Evolutionary conservation across 2,888 invertebrate species (phyloP).

Genomic region (Mycalesis mineus): DNA sequence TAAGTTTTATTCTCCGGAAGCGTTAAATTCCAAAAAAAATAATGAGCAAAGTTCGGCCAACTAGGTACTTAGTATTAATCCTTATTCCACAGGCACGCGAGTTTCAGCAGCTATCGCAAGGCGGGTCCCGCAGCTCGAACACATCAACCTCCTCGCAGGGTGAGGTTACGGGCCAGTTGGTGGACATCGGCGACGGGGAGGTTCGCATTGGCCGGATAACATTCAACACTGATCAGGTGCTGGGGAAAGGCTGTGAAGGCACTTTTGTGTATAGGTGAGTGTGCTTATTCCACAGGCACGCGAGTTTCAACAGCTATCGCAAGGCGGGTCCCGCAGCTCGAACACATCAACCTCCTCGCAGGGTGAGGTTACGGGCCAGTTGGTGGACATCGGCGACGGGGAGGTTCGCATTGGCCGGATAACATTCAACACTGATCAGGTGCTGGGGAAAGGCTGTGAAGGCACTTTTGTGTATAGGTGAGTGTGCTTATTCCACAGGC

Average conservation of each 20-base stretch:
- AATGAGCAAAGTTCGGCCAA: too few relatives aligned
- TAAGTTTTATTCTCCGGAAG: too few relatives aligned
- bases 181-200: slow-evolving; percentile 81
- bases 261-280: slow-evolving; percentile 95
- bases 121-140: slow-evolving; percentile 73
- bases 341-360: slow-evolving; percentile 58
- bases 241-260: slow-evolving; percentile 98
- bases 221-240: slow-evolving; percentile 88
- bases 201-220: slow-evolving; percentile 91
- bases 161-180: slow-evolving; percentile 75
- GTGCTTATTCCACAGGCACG: slow-evolving; percentile 58
- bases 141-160: slow-evolving; percentile 57
- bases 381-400: slow-evolving; percentile 82
- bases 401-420: slow-evolving; percentile 91
- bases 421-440: slow-evolving; percentile 87
- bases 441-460: slow-evolving; percentile 97
- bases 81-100: slow-evolving; percentile 73
- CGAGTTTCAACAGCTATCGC: slow-evolving; percentile 83
- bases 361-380: slow-evolving; percentile 72
- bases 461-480: slow-evolving; percentile 98
- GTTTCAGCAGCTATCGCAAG: slow-evolving; percentile 82
- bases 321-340: slow-evolving; percentile 77
- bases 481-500: slow-evolving; percentile 47
- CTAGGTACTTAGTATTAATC: too few relatives aligned
- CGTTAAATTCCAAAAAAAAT: too few relatives aligned